Base-by-base conservation (phyloP, 2,797 vertebrate species). In the Synaphobranchus kaupii region DNA sequence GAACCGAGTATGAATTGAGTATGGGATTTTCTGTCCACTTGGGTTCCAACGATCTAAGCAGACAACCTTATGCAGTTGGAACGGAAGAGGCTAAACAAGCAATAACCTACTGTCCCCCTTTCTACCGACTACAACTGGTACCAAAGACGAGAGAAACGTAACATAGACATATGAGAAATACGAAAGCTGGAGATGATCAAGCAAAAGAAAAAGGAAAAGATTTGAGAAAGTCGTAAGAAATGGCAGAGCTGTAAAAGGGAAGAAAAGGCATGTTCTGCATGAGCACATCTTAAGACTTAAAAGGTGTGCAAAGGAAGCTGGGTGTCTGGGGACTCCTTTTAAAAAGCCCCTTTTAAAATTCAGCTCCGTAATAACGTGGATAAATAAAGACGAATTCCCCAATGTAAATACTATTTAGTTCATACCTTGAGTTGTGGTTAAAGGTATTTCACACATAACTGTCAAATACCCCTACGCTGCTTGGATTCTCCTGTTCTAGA, bases 371-470 rank as follows among this genome's bases (percentile, higher is more conserved):
- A 95, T 95, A 96, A 96, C 87, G 82, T 92, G 92, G 93, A 96
- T 95, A 94, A 95, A 95, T 95, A 94, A 95, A 94, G 93, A 95
- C 89, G 88, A 93, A 93, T 92, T 92, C 92, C 92, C 92, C 84
- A 89, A 92, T 93, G 93, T 94, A 96, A 95, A 95, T 93, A 95
- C 93, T 94, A 93, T 95, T 96, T 95, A 95, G 94, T 94, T 95
- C 93, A 94, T 94, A 96, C 95, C 94, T 95, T 95, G 92, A 95
- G 94, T 93, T 93, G 92, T 90, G 93, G 91, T 93, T 94, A 91
- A 93, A 94, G 95, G 94, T 90, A 92, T 90, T 93, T 93, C 92
- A 94, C 93, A 92, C 94, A 94, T 94, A 92, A 94, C 89, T 95
- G 94, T 94, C 94, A 93, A 93, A 92, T 93, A 92, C 92, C 84